A percentile compares a stretch with the other conserved stretches of the same genome.
Conservation (phyloP, 2,113 vertebrate species). For the Lasiurus cinereus region DNA sequence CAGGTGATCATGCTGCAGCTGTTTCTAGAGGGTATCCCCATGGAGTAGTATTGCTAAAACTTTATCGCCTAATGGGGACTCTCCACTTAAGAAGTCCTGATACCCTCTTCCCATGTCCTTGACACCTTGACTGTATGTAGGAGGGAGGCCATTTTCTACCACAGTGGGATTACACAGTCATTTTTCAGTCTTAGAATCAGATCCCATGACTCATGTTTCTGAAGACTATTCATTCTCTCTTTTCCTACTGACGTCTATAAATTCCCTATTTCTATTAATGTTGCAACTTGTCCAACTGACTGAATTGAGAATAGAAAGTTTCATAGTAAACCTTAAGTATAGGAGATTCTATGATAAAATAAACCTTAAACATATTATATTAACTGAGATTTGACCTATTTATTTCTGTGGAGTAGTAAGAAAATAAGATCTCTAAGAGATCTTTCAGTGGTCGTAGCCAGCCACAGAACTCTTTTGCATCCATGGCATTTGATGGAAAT, state of each 20-base stretch:
- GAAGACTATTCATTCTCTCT: background rate
- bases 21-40: background rate
- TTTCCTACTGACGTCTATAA: background rate
- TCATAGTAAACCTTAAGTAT: background rate
- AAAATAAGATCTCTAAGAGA: background rate
- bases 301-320: background rate
- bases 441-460: background rate
- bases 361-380: background rate
- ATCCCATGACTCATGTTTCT: background rate
- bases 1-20: background rate
- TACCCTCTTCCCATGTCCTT: background rate
- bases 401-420: background rate
- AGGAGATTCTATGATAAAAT: background rate
- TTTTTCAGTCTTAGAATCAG: background rate
- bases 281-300: background rate
- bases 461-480: background rate
- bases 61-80: background rate
- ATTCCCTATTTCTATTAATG: conserved; percentile 3
- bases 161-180: background rate
- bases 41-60: background rate
- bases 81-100: too few species aligned
- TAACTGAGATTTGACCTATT: background rate
- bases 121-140: background rate
- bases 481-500: background rate
- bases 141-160: background rate